Percentiles rank a stretch among this genome's conserved stretches.
phyloP scores from a whole-genome alignment of 2,113 vertebrate species.

The Prolemur simus region DNA sequence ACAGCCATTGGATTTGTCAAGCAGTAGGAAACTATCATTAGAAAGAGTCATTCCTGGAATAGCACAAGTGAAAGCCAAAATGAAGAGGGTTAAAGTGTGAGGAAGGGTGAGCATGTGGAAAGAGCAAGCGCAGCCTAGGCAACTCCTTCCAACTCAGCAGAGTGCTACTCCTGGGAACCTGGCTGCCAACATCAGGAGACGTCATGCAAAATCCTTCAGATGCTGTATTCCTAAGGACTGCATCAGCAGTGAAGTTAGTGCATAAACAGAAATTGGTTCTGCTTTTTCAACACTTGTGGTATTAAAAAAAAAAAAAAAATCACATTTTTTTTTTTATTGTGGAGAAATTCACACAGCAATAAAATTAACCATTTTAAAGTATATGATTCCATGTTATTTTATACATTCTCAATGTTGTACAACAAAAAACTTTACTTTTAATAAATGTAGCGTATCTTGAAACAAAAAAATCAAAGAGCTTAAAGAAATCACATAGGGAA shows the following conservation, averaged over 20 bases:
- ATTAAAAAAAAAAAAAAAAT: neutral
- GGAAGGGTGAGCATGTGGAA: neutral
- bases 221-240: neutral
- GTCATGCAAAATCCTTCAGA: neutral
- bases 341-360: neutral
- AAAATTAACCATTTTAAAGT: neutral
- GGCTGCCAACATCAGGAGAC: too few species aligned
- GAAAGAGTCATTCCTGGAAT: neutral
- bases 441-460: neutral
- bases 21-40: neutral
- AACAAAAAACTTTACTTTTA: neutral
- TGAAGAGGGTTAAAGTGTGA: neutral
- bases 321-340: neutral
- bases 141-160: neutral
- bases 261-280: neutral
- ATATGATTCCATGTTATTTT: neutral
- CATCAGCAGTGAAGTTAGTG: neutral
- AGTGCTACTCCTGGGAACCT: accelerated
- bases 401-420: neutral
- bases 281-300: accelerated
- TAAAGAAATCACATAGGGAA: neutral
- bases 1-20: neutral
- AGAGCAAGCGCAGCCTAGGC: neutral
- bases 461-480: neutral
- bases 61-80: neutral